Percentiles rank a stretch among this genome's conserved stretches.
Conservation (phyloP, 2,797 vertebrate species). For the Labeo calbasu region DNA sequence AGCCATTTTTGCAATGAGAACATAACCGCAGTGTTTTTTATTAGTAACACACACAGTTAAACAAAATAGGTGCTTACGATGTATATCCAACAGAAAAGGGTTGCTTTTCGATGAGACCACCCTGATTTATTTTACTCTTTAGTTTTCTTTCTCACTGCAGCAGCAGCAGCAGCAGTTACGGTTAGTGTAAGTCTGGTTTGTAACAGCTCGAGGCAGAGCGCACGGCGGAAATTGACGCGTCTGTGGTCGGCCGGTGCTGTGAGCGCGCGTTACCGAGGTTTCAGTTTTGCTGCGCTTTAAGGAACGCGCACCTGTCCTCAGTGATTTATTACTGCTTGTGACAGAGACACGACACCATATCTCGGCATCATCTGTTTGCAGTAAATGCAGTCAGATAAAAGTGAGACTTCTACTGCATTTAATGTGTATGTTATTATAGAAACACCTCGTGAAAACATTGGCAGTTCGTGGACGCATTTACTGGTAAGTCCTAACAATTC, state of each 20-base stretch:
- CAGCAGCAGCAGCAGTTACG: constrained; percentile 12
- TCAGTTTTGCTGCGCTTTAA: constrained; percentile 51
- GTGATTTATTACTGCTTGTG: constrained; percentile 56
- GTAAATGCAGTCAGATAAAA: background rate
- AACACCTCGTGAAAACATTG: background rate
- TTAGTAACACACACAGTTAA: background rate
- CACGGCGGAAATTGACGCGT: constrained; percentile 56
- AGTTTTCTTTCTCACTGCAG: constrained; percentile 4
- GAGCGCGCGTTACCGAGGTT: constrained; percentile 49
- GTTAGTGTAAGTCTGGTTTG: constrained; percentile 31
- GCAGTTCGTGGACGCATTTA: constrained; percentile 1
- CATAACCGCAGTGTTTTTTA: background rate
- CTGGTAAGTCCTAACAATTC: constrained; percentile 13
- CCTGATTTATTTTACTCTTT: constrained; percentile 12
- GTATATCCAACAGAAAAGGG: background rate
- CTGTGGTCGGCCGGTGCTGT: constrained; percentile 51
- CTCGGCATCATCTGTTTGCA: background rate
- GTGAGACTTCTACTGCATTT: background rate
- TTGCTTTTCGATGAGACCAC: background rate
- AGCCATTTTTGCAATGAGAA: background rate
- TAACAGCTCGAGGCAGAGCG: constrained; percentile 30
- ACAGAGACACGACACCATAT: background rate
- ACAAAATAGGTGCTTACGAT: background rate
- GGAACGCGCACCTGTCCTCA: constrained; percentile 49
- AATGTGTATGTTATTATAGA: background rate